A percentile compares a stretch with the other conserved stretches of the same genome.
phyloP scores from a whole-genome alignment of 2,113 vertebrate genomes.

The Hylia prasina region DNA sequence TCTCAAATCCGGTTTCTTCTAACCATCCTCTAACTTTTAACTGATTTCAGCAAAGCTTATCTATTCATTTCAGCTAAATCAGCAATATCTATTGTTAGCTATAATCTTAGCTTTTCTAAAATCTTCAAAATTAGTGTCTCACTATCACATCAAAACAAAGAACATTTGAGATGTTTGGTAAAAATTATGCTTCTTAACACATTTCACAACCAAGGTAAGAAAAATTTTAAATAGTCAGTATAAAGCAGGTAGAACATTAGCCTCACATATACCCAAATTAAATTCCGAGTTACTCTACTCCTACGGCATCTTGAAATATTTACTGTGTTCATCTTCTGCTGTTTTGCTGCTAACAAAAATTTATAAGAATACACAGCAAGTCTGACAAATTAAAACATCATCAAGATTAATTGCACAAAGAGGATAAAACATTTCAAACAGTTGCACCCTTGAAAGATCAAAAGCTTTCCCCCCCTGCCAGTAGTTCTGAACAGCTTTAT shows the following conservation, averaged over 20 bases:
- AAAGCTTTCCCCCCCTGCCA: not conserved
- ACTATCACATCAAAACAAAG: conserved; percentile 24
- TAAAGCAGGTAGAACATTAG: not conserved
- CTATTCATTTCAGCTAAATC: too few species aligned
- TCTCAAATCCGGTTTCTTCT: too few species aligned
- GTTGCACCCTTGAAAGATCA: conserved; percentile 5
- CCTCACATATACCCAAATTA: not conserved
- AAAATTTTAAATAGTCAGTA: not conserved
- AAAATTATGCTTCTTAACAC: not conserved
- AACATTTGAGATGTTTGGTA: not conserved
- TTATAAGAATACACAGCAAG: not conserved
- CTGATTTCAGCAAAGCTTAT: too few species aligned
- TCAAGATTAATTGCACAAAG: conserved; percentile 24
- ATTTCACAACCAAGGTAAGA: not conserved
- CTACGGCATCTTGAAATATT: not conserved
- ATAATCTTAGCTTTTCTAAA: too few species aligned
- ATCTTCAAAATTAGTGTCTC: too few species aligned
- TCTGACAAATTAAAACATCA: conserved; percentile 38
- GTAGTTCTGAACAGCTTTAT: not conserved
- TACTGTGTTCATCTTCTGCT: not conserved
- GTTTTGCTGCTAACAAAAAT: not conserved
- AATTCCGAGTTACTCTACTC: not conserved
- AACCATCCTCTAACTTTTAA: too few species aligned
- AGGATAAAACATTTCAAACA: conserved; percentile 10
- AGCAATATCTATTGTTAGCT: too few species aligned